Evolutionary conservation across 1,140 invertebrate genomes (phyloP).

Genomic region (Diorhabda sublineata): DNA sequence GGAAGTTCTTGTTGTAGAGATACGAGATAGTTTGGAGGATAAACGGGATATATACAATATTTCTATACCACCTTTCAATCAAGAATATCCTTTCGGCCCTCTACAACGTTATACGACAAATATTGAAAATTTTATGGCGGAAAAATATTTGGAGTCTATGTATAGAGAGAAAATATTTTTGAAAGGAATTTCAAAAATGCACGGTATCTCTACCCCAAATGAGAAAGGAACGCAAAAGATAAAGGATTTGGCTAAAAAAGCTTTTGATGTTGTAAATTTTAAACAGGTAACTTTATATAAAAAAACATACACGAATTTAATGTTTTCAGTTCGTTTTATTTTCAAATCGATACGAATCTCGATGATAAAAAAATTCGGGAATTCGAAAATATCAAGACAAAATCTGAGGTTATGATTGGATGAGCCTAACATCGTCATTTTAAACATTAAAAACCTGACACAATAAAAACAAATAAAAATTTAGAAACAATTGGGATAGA

Average conservation of each 20-base stretch:
- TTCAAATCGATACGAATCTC: too few relatives aligned
- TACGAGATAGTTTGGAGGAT: too few relatives aligned
- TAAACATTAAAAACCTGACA: too few relatives aligned
- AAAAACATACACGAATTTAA: not conserved
- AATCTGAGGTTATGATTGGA: too few relatives aligned
- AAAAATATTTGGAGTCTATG: constrained; percentile 54
- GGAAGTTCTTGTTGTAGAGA: too few relatives aligned
- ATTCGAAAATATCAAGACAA: too few relatives aligned
- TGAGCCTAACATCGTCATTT: too few relatives aligned
- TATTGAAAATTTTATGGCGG: constrained; percentile 49
- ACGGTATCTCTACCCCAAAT: constrained; percentile 50
- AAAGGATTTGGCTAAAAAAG: constrained; percentile 46
- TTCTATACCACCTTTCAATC: constrained; percentile 33
- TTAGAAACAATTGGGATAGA: too few relatives aligned
- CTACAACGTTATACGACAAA: constrained; percentile 49
- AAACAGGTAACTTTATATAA: constrained; percentile 30
- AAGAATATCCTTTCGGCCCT: constrained; percentile 41
- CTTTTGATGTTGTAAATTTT: constrained; percentile 48
- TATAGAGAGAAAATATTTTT: constrained; percentile 54
- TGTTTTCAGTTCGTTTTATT: too few relatives aligned
- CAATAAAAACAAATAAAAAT: too few relatives aligned
- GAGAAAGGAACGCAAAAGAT: constrained; percentile 46
- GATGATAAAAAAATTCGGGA: too few relatives aligned
- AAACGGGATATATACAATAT: not conserved
- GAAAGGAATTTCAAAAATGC: constrained; percentile 46